Evolutionary conservation across 2,888 invertebrate genomes (phyloP), one percentile per base, ranked within the genome.

Genomic region (Drosophila yooni): DNA sequence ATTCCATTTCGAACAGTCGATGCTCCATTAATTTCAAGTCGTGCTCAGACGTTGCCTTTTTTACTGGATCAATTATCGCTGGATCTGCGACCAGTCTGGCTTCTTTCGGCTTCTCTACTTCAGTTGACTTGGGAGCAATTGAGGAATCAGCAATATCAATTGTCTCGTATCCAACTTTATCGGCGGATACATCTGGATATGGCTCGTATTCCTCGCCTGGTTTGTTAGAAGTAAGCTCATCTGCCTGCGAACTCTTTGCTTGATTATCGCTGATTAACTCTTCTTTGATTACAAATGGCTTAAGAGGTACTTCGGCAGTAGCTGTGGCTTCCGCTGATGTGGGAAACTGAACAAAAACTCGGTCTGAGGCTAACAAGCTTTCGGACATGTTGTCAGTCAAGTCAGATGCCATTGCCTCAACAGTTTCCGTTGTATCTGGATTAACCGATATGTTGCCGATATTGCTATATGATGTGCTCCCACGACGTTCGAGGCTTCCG

Each of bases 1-100:
- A 31, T n/a, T 70, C 60, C 34, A 7, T 70, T 53, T 67, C 70
- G 6, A 36, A 50, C 25, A 70, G 31, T 7, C 54, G 67, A 8
- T 60, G 48, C 33, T 69, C 46, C 52, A 33, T 40, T 11, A 66
- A 2, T n/a, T 46, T 58, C 0, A 59, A 21, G 13, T 69, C 58
- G n/a, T 5, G 13, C 6, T 33, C 36, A 2, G 46, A 33, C 7
- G n/a, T 6, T 15, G 11, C 2, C n/a, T 25, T 54, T 11, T 25
- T 18, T 33, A 36, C 18, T 5, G 34, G n/a, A 48, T 7, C 10
- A 38, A 18, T 46, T 31, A 18, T 36, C 3, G 0, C 10, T 1
- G 43, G 29, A 10, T 10, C 18, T 13, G 27, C 15, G n/a, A 46
- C 15, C 8, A 29, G 2, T 3, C 0, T 46, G 5, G 15, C 15